phyloP scores from a whole-genome alignment of 2,113 vertebrate genomes.

The Circaetus cinerascens region DNA sequence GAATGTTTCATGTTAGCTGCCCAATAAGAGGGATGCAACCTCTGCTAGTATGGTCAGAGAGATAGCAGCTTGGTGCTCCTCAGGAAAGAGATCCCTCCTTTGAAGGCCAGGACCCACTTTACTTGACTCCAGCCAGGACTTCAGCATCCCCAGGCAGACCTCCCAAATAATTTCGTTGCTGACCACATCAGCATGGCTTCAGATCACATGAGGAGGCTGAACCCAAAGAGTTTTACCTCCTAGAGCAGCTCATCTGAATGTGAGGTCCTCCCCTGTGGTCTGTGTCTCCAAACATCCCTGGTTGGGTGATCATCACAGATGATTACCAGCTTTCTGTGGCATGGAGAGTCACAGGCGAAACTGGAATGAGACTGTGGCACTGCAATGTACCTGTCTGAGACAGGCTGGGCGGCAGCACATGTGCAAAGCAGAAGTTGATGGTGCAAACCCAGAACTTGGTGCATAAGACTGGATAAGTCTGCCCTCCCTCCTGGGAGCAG shows the following conservation, averaged over 20 bases:
- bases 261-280: not conserved
- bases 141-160: not conserved
- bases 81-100: not conserved
- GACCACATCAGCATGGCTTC: not conserved
- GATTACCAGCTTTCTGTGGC: not conserved
- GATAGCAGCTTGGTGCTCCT: not conserved
- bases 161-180: not conserved
- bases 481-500: not conserved
- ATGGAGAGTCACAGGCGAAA: not conserved
- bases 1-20: not conserved
- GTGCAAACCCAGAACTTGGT: not conserved
- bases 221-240: not conserved
- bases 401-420: not conserved
- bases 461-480: not conserved
- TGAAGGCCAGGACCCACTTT: not conserved
- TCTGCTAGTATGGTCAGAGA: not conserved
- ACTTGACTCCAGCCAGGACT: not conserved
- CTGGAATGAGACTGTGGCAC: accelerated
- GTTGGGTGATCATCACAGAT: not conserved
- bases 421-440: not conserved
- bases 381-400: not conserved
- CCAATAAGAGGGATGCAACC: not conserved
- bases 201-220: not conserved
- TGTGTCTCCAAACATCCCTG: not conserved
- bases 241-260: not conserved